phyloP scores from a whole-genome alignment of 2,888 invertebrate genomes.

The Drosophila emarginata region DNA sequence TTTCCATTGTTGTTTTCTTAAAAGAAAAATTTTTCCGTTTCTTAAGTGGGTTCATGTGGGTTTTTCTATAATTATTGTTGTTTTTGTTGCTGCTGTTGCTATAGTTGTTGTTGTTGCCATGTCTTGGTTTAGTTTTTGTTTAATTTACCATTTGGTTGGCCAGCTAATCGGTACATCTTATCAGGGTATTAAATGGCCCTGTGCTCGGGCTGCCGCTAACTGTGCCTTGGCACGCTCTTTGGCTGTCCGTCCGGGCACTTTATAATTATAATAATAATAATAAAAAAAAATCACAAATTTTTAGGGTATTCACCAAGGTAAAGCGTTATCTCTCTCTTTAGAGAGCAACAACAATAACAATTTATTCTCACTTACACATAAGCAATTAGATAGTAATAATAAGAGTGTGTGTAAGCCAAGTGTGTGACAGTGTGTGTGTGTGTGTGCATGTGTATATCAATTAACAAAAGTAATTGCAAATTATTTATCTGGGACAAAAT shows the following conservation, averaged over 20 bases:
- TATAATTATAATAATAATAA: conserved; percentile 8
- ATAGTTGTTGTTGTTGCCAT: neutral
- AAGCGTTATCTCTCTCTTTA: conserved; percentile 42
- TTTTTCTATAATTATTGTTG: neutral
- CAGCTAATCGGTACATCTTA: conserved; percentile 67
- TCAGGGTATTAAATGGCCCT: conserved; percentile 67
- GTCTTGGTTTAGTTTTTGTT: neutral
- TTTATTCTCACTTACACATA: conserved; percentile 35
- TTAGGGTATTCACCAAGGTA: conserved; percentile 73
- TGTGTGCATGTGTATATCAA: conserved; percentile 53
- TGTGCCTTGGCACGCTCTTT: conserved; percentile 64
- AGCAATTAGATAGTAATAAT: conserved; percentile 40
- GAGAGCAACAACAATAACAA: conserved; percentile 20
- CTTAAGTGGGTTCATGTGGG: neutral
- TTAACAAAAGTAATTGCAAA: conserved; percentile 68
- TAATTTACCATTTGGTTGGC: conserved; percentile 46
- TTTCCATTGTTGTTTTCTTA: neutral
- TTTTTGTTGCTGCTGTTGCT: neutral
- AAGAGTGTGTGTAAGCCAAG: neutral
- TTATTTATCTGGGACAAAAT: conserved; percentile 43
- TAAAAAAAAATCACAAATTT: conserved; percentile 53
- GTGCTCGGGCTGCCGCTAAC: conserved; percentile 43
- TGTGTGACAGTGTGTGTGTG: neutral
- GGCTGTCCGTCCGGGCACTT: conserved; percentile 4
- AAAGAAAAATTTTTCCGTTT: neutral